phyloP scores from a whole-genome alignment of 2,888 invertebrate genomes.

The Euproctis similis region DNA sequence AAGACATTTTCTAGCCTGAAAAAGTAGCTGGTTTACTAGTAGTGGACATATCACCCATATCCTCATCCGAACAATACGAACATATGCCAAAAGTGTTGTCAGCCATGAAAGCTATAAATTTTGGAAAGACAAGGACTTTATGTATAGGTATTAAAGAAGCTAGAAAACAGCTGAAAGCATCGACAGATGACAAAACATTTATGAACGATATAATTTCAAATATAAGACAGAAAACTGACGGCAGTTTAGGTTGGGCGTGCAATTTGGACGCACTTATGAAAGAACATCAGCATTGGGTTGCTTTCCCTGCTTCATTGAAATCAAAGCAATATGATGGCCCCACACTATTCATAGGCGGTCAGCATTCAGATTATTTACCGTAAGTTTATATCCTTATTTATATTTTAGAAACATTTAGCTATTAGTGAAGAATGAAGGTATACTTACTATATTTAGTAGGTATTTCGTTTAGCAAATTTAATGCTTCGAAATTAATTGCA shows the following conservation, averaged over 20 bases:
- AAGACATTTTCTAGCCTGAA: conserved; percentile 13
- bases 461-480: too few relatives aligned
- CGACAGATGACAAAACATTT: conserved; percentile 70
- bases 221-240: conserved; percentile 56
- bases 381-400: too few relatives aligned
- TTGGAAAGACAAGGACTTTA: conserved; percentile 34
- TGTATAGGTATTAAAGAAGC: conserved; percentile 31
- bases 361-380: conserved; percentile 85
- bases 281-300: conserved; percentile 77
- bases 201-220: conserved; percentile 72
- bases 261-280: conserved; percentile 82
- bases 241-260: conserved; percentile 79
- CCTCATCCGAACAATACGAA: conserved; percentile 48
- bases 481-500: too few relatives aligned
- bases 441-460: too few relatives aligned
- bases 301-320: conserved; percentile 72
- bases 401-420: too few relatives aligned
- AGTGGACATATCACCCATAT: conserved; percentile 6
- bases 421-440: too few relatives aligned
- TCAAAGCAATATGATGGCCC: conserved; percentile 74
- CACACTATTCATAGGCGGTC: conserved; percentile 89
- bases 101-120: conserved; percentile 44
- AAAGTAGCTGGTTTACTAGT: conserved; percentile 18
- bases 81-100: conserved; percentile 77
- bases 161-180: conserved; percentile 30